Evolutionary conservation across 2,113 vertebrate species (phyloP).

Genomic region (Chaetorhynchus papuensis): DNA sequence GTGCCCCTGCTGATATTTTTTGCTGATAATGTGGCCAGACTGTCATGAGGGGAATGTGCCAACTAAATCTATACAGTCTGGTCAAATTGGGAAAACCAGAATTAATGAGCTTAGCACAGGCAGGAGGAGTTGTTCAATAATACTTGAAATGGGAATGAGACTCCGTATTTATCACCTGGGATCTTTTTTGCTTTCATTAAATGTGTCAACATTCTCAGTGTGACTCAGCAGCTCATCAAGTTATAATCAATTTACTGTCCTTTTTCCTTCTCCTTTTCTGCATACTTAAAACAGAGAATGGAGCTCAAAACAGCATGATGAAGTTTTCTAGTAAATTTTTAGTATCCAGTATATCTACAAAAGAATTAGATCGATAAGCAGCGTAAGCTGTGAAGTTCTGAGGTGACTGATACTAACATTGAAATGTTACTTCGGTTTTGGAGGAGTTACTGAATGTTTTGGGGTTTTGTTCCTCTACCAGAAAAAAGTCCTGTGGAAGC

Average conservation of each 20-base stretch:
- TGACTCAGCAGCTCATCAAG: not conserved
- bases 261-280: not conserved
- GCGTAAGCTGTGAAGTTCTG: not conserved
- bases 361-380: not conserved
- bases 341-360: not conserved
- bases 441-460: not conserved
- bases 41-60: not conserved
- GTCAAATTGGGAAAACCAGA: not conserved
- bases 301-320: not conserved
- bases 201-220: not conserved
- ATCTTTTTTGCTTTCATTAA: not conserved
- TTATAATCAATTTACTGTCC: not conserved
- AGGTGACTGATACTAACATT: not conserved
- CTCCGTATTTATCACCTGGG: not conserved
- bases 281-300: not conserved
- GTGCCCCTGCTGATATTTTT: slow-evolving; percentile 25
- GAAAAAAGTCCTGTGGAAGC: slow-evolving; percentile 88
- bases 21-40: slow-evolving; percentile 13
- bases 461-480: slow-evolving; percentile 19
- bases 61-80: not conserved
- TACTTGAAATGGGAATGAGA: not conserved
- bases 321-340: not conserved
- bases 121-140: not conserved
- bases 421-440: not conserved
- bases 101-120: not conserved